Percentiles rank a stretch among this genome's conserved stretches.
phyloP scores from a whole-genome alignment of 1,140 invertebrate genomes.

The Drosophila lowei region DNA sequence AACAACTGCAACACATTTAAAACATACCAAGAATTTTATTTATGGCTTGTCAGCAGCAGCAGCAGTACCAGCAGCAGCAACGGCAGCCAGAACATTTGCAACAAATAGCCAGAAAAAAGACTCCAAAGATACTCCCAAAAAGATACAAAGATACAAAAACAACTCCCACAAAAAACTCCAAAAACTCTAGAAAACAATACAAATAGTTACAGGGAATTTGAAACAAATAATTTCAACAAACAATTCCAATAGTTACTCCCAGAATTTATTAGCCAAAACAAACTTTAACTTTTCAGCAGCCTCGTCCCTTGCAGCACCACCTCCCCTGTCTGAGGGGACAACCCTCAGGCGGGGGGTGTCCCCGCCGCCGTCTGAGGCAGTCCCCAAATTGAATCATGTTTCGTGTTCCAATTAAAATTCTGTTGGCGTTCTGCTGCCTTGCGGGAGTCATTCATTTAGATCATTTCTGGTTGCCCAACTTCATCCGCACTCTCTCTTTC shows the following conservation, averaged over 20 bases:
- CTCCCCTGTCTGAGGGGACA: background rate
- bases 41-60: conserved; percentile 45
- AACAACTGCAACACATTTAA: conserved; percentile 32
- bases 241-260: conserved; percentile 10
- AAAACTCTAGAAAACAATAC: conserved; percentile 35
- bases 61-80: conserved; percentile 17
- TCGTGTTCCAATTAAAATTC: conserved; percentile 61
- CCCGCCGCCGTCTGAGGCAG: background rate
- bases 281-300: conserved; percentile 29
- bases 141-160: background rate
- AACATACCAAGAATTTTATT: conserved; percentile 48
- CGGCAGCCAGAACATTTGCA: background rate
- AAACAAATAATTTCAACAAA: conserved; percentile 34
- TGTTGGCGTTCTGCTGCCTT: conserved; percentile 36
- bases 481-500: background rate
- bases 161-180: background rate
- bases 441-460: conserved; percentile 51
- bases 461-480: conserved; percentile 44
- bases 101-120: too few relatives aligned
- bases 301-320: background rate
- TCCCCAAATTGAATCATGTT: conserved; percentile 47
- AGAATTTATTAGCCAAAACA: conserved; percentile 46
- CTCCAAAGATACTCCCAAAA: too few relatives aligned
- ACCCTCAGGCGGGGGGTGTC: conserved; percentile 7
- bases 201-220: conserved; percentile 34